A percentile compares a stretch with the other conserved stretches of the same genome.
phyloP scores from a whole-genome alignment of 1,140 invertebrate genomes.

The Pseudomyrmex flavicornis region DNA sequence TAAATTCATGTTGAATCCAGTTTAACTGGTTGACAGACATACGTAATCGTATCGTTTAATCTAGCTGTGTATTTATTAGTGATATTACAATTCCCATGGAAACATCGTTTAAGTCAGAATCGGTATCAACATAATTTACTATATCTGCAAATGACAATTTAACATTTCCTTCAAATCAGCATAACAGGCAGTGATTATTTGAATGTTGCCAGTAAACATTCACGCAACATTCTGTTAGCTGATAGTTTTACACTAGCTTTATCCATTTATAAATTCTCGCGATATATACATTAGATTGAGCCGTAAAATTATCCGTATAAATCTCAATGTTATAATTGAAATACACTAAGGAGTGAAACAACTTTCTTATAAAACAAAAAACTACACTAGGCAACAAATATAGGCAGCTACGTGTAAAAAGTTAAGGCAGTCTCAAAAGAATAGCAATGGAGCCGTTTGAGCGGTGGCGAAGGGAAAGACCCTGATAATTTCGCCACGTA shows the following conservation, averaged over 20 bases:
- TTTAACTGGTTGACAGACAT: conserved; percentile 57
- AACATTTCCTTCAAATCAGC: conserved; percentile 53
- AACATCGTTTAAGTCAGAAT: conserved; percentile 47
- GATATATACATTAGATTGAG: too few relatives aligned
- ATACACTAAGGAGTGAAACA: background rate
- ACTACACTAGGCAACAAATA: background rate
- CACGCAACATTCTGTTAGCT: background rate
- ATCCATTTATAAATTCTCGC: background rate
- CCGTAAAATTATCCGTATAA: too few relatives aligned
- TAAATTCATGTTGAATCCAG: conserved; percentile 50
- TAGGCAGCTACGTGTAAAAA: background rate
- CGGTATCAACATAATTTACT: conserved; percentile 42
- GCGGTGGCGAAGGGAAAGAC: background rate
- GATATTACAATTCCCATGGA: conserved; percentile 49
- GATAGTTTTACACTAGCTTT: background rate
- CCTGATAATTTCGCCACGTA: conserved; percentile 74
- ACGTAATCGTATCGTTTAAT: conserved; percentile 55
- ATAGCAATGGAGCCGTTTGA: conserved; percentile 26
- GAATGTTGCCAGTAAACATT: background rate
- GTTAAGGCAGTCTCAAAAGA: background rate
- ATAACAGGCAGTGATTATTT: conserved; percentile 27
- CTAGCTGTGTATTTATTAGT: conserved; percentile 44
- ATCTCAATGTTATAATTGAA: background rate
- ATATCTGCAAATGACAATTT: conserved; percentile 54
- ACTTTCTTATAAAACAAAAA: background rate